phyloP scores from a whole-genome alignment of 1,140 invertebrate species.

The Drosophila bocki region DNA sequence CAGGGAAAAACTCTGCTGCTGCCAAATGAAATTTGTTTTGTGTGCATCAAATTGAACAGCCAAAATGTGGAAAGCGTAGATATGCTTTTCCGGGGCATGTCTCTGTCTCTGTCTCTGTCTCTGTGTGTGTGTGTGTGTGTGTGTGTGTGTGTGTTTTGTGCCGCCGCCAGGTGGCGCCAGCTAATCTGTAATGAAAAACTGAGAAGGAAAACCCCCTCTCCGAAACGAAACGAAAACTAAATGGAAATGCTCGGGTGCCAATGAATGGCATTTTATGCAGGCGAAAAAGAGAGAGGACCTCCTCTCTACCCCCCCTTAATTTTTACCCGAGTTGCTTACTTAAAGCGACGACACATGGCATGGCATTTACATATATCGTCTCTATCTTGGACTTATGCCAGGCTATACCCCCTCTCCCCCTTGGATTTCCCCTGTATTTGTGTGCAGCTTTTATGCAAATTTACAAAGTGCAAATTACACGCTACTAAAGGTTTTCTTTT shows the following conservation, averaged over 20 bases:
- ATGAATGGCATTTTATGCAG: conserved; percentile 74
- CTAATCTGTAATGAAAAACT: conserved; percentile 52
- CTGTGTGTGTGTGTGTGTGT: conserved; percentile 4
- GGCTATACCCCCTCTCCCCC: conserved; percentile 10
- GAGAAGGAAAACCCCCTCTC: conserved; percentile 13
- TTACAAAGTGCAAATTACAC: conserved; percentile 85
- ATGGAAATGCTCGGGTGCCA: conserved; percentile 59
- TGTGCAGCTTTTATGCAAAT: conserved; percentile 82
- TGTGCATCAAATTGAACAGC: conserved; percentile 72
- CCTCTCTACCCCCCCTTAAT: conserved; percentile 4
- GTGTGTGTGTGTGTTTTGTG: conserved; percentile 1
- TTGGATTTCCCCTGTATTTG: conserved; percentile 17
- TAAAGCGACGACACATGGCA: conserved; percentile 77
- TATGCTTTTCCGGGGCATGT: conserved; percentile 27
- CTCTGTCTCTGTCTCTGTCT: too few relatives aligned
- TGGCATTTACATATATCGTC: conserved; percentile 81
- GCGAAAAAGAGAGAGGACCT: not conserved
- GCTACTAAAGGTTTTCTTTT: conserved; percentile 80
- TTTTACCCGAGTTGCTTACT: conserved; percentile 48
- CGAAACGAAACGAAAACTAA: conserved; percentile 58
- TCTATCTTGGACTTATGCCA: conserved; percentile 80
- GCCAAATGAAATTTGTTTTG: conserved; percentile 67
- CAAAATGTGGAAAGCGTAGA: conserved; percentile 64
- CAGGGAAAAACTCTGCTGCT: conserved; percentile 21
- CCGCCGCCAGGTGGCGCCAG: conserved; percentile 42